Evolutionary conservation across 1,140 invertebrate genomes (phyloP).

Genomic region (Sinella curviseta): DNA sequence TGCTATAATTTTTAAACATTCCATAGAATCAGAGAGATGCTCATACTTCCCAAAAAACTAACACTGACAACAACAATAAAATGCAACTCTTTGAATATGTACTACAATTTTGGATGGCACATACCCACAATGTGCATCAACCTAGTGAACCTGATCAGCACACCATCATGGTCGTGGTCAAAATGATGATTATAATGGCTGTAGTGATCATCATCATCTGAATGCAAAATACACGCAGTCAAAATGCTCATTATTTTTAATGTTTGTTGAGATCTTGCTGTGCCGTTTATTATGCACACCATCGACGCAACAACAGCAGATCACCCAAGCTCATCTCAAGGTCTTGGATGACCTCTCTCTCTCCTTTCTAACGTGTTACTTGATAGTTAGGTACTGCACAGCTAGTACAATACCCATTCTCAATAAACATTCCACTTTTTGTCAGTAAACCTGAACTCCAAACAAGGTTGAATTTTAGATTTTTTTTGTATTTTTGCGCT

Average conservation of each 20-base stretch:
- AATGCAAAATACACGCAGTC: conserved; percentile 4
- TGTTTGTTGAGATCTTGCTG: conserved; percentile 5
- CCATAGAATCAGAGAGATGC: background rate
- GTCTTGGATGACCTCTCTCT: background rate
- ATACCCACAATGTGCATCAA: background rate
- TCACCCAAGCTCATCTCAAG: conserved; percentile 2
- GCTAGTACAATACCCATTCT: too few relatives aligned
- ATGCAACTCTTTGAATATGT: too few relatives aligned
- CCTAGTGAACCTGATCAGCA: background rate
- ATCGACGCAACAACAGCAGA: background rate
- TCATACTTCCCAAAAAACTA: background rate
- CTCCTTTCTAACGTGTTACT: background rate
- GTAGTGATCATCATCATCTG: background rate
- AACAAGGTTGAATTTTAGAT: background rate
- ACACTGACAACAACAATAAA: too few relatives aligned
- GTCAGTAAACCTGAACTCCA: background rate
- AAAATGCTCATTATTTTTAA: conserved; percentile 13
- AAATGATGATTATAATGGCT: background rate
- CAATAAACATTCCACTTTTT: too few relatives aligned
- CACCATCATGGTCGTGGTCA: background rate
- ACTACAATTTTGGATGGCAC: too few relatives aligned
- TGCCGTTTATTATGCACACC: background rate
- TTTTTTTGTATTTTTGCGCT: background rate
- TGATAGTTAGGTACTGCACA: too few relatives aligned
- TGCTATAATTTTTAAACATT: too few relatives aligned